Evolutionary conservation across 2,888 invertebrate species (phyloP).

Genomic region (Zygaena filipendulae): DNA sequence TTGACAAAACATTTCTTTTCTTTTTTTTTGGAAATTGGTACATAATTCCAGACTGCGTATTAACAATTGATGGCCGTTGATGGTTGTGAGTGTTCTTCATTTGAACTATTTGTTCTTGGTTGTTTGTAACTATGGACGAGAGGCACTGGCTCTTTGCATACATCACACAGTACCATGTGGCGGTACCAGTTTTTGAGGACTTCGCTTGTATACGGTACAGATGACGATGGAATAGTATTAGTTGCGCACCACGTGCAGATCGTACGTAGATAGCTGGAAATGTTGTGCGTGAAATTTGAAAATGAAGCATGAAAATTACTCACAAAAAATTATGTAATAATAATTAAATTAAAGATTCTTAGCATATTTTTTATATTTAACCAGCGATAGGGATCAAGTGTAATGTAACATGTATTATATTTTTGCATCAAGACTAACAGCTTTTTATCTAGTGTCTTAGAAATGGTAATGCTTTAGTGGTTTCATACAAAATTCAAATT

Average conservation of each 20-base stretch:
- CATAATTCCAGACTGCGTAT: slow-evolving; percentile 23
- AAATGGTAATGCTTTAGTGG: no score
- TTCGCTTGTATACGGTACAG: slow-evolving; percentile 28
- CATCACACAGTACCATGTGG: slow-evolving; percentile 34
- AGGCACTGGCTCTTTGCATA: slow-evolving; percentile 25
- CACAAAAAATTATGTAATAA: no score
- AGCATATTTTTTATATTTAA: no score
- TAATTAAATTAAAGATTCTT: no score
- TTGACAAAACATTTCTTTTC: no score
- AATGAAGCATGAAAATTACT: no score
- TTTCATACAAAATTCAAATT: no score
- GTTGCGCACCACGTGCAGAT: slow-evolving; percentile 26
- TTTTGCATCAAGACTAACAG: no score
- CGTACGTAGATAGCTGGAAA: slow-evolving; percentile 28
- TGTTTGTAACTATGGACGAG: slow-evolving; percentile 25
- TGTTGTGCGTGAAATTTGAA: no score
- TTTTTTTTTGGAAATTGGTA: slow-evolving; percentile 12
- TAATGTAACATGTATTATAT: no score
- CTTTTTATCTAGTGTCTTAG: no score
- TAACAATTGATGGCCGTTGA: slow-evolving; percentile 20
- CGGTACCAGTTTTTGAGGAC: slow-evolving; percentile 24
- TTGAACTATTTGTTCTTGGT: slow-evolving; percentile 25
- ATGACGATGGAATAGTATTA: slow-evolving; percentile 23
- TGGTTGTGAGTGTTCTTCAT: slow-evolving; percentile 30
- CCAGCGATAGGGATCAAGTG: no score